Base-by-base conservation (phyloP, 2,113 vertebrate genomes). In the Psittacus erithacus region DNA sequence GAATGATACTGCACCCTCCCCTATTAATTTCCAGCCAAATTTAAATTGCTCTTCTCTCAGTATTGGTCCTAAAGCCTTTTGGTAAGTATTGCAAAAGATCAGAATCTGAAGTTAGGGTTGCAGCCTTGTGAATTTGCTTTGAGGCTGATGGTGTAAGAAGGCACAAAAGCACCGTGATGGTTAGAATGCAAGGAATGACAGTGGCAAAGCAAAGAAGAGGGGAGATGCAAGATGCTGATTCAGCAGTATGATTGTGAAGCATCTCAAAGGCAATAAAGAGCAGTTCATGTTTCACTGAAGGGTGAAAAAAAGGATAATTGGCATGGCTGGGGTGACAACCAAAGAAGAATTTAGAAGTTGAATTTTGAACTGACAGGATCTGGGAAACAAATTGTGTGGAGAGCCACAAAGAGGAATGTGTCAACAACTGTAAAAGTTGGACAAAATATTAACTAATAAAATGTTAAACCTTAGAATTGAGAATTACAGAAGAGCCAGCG, bases 321-420 rank as follows among this genome's bases (percentile, higher is more conserved):
- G 6, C 25, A 24, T 33, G 29, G 24, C 4, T 53, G 19, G 12
- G 15, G 7, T 57, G 35, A 39, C 29, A 89, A 68, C 10, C 31
- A 57, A 59, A 49, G 55, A 71, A 82, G 18, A 44, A 76, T 8
- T 46, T 44, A 91, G 14, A 82, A 81, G 23, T 2, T 62, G 2
- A 19, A 16, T 46, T 91, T 87, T 79, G 63, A 84, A 50, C 13
- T 43, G 44, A n/a, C 9, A 44, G 6, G 12, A 23, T 17, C 3
- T 64, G 0, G 2, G 13, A 28, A 82, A 95, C 46, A 59, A 38
- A 0, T 2, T 41, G 3, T 29, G 3, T 27, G 9, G 46, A 73
- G 35, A 70, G 17, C 5, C 4, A 53, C 7, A 38, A 88, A 88
- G 16, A 15, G 0, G 17, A 78, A 52, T 47, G 20, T 9, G 53